These are phyloP conservation scores for Ptyas mucosa DNA, from an alignment of 2,113 vertebrate genomes.

Conservation along the genomic window DNA sequence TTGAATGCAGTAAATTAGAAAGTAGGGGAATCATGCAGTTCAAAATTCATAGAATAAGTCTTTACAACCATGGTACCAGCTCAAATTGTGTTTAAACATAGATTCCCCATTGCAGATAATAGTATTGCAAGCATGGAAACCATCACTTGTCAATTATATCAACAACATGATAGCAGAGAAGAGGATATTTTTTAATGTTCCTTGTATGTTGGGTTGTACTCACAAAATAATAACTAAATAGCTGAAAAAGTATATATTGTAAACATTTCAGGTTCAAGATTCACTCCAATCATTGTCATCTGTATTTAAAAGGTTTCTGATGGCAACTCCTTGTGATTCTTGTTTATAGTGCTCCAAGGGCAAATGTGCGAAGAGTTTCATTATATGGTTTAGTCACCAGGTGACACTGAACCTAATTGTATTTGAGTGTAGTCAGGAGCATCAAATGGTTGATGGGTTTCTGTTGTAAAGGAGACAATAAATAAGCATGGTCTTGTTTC, in stretches of 20 bases:
- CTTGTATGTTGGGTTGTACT: not conserved
- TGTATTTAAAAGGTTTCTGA: not conserved
- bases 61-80: not conserved
- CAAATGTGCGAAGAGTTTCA: not conserved
- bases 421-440: not conserved
- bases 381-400: not conserved
- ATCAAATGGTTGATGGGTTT: not conserved
- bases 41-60: not conserved
- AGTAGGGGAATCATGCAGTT: conserved; percentile 1
- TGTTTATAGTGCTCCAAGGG: not conserved
- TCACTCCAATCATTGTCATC: not conserved
- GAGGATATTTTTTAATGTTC: not conserved
- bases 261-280: not conserved
- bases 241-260: not conserved
- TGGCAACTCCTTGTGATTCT: not conserved
- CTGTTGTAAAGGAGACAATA: not conserved
- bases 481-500: not conserved
- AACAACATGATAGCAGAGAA: not conserved
- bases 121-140: not conserved
- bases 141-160: not conserved
- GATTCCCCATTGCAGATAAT: not conserved
- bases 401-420: not conserved
- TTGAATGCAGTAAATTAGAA: conserved; percentile 27
- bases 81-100: not conserved
- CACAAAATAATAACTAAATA: not conserved